These are phyloP conservation scores for Drosophila albomicans DNA, from an alignment of 1,140 invertebrate species.

Conservation along the genomic window DNA sequence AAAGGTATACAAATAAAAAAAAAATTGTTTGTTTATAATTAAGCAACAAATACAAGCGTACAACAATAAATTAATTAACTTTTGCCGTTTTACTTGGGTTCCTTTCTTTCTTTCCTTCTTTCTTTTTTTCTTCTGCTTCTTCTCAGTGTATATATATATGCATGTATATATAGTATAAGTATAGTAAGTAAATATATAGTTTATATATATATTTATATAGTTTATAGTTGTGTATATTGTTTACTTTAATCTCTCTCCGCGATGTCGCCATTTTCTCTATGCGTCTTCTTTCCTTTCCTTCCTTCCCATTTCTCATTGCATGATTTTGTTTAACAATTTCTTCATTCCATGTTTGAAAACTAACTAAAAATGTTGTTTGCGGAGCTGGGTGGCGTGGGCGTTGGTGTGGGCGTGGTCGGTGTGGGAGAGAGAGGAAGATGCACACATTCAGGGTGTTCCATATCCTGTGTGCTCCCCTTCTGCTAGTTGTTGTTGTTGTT, in stretches of 20 bases:
- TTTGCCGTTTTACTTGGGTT: constrained; percentile 60
- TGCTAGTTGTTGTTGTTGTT: constrained; percentile 14
- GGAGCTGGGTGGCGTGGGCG: too few species aligned
- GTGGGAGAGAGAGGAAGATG: neutral
- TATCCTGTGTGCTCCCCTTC: neutral
- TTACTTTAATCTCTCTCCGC: constrained; percentile 24
- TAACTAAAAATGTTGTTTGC: constrained; percentile 11
- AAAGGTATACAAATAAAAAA: constrained; percentile 55
- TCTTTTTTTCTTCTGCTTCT: constrained; percentile 10
- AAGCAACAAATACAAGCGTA: constrained; percentile 78
- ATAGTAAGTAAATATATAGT: constrained; percentile 28
- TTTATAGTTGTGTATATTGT: constrained; percentile 25
- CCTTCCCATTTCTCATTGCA: neutral
- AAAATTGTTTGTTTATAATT: constrained; percentile 69
- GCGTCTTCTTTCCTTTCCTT: constrained; percentile 25
- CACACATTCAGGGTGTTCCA: neutral
- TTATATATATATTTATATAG: constrained; percentile 15
- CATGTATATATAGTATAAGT: constrained; percentile 34
- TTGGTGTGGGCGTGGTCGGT: neutral
- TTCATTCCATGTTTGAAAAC: constrained; percentile 8
- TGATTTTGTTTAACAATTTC: constrained; percentile 25
- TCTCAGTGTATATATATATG: constrained; percentile 16
- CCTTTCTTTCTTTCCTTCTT: constrained; percentile 24
- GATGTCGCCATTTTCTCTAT: constrained; percentile 28
- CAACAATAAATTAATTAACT: constrained; percentile 73